Evolutionary conservation across 2,113 vertebrate genomes (phyloP).

Genomic region (Puffinus mauretanicus): DNA sequence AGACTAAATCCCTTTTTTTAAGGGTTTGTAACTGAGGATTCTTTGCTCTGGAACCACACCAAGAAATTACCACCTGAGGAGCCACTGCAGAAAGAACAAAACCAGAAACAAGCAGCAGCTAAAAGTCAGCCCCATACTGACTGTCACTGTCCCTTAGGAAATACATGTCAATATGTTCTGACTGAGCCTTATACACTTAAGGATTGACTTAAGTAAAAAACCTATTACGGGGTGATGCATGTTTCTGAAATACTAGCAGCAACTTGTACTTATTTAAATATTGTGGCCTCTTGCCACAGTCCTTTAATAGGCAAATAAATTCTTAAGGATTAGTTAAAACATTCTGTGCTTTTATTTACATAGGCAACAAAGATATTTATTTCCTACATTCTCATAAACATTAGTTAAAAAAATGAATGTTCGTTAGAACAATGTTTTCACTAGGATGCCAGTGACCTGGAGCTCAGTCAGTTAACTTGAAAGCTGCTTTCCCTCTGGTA

Average conservation of each 20-base stretch:
- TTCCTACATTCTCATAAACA: constrained; percentile 16
- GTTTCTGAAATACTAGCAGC: background rate
- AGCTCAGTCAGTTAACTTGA: background rate
- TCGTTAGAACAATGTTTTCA: background rate
- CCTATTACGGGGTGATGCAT: background rate
- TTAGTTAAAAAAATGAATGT: background rate
- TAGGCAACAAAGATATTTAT: background rate
- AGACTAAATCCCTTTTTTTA: background rate
- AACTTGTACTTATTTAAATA: background rate
- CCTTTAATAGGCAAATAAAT: constrained; percentile 21
- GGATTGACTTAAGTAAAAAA: background rate
- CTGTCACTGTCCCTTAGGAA: background rate
- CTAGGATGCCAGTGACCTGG: background rate
- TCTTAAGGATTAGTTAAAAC: constrained; percentile 18
- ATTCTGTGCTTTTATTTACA: constrained; percentile 37
- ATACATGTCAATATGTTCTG: background rate
- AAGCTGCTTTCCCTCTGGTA: background rate
- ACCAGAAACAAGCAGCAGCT: background rate
- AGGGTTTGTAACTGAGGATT: background rate
- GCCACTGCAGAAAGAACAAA: background rate
- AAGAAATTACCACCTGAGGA: background rate
- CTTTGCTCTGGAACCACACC: background rate
- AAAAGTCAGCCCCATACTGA: background rate
- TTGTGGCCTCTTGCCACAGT: background rate
- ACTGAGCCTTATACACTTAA: background rate